Evolutionary conservation across 1,140 invertebrate species (phyloP).

Genomic region (Patella vulgata): DNA sequence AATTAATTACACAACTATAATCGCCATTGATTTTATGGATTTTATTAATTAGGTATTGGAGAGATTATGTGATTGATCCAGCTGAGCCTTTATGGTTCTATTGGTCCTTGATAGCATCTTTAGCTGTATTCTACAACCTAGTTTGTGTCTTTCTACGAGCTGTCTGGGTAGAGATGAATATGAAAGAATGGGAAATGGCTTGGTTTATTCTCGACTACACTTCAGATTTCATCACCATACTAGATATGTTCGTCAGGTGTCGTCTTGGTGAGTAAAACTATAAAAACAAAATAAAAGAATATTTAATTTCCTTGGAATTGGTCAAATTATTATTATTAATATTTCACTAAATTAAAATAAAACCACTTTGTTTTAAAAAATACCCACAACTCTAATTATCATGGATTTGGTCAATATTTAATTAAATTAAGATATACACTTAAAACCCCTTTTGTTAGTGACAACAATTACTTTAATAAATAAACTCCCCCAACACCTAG

Average conservation of each 20-base stretch:
- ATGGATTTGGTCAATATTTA: neutral
- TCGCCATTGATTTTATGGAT: too few relatives aligned
- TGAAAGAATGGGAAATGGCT: constrained; percentile 74
- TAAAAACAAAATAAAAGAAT: neutral
- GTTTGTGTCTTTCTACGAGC: constrained; percentile 87
- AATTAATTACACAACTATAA: too few relatives aligned
- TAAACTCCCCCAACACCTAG: too few relatives aligned
- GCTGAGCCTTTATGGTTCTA: constrained; percentile 76
- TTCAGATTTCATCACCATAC: constrained; percentile 85
- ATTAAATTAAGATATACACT: neutral
- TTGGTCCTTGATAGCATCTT: constrained; percentile 33
- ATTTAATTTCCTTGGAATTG: neutral
- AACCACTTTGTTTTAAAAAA: neutral
- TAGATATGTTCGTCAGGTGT: constrained; percentile 85
- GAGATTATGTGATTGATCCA: constrained; percentile 65
- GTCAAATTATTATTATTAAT: neutral
- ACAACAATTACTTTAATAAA: too few relatives aligned
- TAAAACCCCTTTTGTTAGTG: neutral
- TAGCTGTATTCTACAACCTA: constrained; percentile 90
- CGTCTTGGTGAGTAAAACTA: constrained; percentile 78
- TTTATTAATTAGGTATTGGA: constrained; percentile 47
- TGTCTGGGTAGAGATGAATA: constrained; percentile 82
- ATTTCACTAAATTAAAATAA: neutral
- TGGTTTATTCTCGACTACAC: constrained; percentile 85
- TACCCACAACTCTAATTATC: neutral